Evolutionary conservation across 2,113 vertebrate species (phyloP), one percentile per base, ranked within the genome.

Genomic region (Malaclemys terrapin): DNA sequence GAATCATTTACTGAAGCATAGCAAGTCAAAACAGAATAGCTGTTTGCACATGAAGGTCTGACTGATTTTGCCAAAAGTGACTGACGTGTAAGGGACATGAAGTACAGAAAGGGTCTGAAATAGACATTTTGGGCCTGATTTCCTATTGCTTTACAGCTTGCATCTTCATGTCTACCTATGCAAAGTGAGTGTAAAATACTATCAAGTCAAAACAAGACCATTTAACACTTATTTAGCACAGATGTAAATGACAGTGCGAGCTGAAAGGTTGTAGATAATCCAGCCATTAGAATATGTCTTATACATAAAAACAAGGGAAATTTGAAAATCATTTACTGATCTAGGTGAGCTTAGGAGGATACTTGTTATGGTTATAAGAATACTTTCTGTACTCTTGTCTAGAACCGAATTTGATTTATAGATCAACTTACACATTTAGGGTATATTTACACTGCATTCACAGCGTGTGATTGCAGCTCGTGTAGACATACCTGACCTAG

Each of bases 1-100:
- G 97, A 97, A 97, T 95, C 53, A 97, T 94, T 97, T 96, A 80
- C 84, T 96, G 93, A 96, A 93, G 22, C 78, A 57, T 38, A 94
- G 91, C 47, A 96, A 97, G 95, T 97, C 93, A 97, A 96, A 97
- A 96, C 91, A 97, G 82, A 95, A 91, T 92, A 80, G 90, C 57
- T 97, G 91, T 93, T 90, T 84, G 76, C 87, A 96, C 6, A 75
- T 94, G 90, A 96, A 94, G 10, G 82, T 88, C 20, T 85, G 84
- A 7, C 47, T 89, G 80, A 45, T 95, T 84, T 52, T 97, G 93
- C 94, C 95, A 97, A 94, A 78, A 85, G 56, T 96, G 94, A 90
- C 94, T 97, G 94, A 93, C 92, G 35, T 93, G 92, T 89, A 95
- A 95, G 89, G 53, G 88, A 10, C 31, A 95, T 75, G 89, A 84